Evolutionary conservation across 2,797 vertebrate genomes (phyloP).

Genomic region (Sylvilagus floridanus): DNA sequence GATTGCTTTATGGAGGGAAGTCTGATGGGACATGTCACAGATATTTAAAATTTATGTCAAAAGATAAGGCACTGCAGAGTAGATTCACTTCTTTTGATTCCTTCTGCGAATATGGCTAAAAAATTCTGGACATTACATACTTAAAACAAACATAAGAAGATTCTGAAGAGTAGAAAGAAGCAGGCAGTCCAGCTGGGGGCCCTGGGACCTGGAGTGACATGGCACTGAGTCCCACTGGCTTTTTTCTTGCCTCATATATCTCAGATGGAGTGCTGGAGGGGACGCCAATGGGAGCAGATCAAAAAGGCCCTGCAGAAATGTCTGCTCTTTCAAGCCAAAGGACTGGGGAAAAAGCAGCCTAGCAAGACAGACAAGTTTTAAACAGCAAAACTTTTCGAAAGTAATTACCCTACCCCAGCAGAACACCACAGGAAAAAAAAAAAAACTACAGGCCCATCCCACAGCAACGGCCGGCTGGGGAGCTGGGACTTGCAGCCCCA

Average conservation of each 20-base stretch:
- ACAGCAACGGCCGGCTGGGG: not conserved
- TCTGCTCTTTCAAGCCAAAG: not conserved
- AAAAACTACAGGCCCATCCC: not conserved
- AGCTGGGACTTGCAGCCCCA: not conserved
- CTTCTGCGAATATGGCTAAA: conserved; percentile 1
- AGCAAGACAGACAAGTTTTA: not conserved
- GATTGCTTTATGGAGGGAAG: not conserved
- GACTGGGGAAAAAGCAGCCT: not conserved
- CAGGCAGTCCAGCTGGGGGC: not conserved
- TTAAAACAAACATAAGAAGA: not conserved
- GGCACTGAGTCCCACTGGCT: not conserved
- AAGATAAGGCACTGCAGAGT: not conserved
- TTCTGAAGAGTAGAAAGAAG: not conserved
- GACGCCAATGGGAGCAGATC: not conserved
- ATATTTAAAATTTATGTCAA: not conserved
- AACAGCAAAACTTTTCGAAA: not conserved
- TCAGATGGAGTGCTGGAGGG: not conserved
- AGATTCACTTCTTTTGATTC: not conserved
- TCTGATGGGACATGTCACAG: not conserved
- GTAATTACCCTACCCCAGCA: not conserved
- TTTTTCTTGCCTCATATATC: not conserved
- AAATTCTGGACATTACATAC: not conserved
- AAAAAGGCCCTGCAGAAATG: not conserved
- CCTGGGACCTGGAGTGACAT: not conserved
- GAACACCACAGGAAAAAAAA: not conserved